Conservation (phyloP, 2,797 vertebrate species). For the Heterohyrax brucei region DNA sequence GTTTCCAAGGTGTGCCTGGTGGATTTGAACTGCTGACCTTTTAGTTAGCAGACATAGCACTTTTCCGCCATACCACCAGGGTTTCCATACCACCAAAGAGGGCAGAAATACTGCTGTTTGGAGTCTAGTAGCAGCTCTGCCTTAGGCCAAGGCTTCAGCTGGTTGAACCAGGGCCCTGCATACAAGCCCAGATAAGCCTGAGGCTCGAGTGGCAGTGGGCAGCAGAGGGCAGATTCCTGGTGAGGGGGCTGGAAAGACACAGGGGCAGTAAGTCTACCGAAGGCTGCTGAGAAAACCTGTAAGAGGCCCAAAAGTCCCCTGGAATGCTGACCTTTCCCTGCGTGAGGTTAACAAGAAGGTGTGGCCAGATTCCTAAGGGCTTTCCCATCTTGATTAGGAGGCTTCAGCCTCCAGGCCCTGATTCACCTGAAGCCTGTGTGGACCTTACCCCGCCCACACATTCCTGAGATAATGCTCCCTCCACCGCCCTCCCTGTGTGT, state of each 20-base stretch:
- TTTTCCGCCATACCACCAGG: no score
- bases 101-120: background rate
- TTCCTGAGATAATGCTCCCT: conserved; percentile 74
- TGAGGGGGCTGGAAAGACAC: background rate
- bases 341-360: background rate
- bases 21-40: no score
- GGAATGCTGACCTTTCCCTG: background rate
- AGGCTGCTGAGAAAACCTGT: background rate
- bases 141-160: no score
- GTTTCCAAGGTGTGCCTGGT: no score
- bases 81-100: no score
- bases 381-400: conserved; percentile 8
- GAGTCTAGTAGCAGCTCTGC: background rate
- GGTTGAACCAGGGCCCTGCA: background rate
- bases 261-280: background rate
- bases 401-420: background rate
- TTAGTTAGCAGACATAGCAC: no score
- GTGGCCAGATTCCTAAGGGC: conserved; percentile 36
- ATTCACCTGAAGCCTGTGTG: conserved; percentile 43
- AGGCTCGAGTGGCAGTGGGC: background rate
- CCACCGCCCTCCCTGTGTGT: background rate
- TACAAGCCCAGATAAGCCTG: background rate
- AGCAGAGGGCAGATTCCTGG: background rate
- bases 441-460: conserved; percentile 77
- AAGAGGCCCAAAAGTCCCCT: background rate